Evolutionary conservation across 2,113 vertebrate species (phyloP).

Genomic region (Erythrocercus mccallii): DNA sequence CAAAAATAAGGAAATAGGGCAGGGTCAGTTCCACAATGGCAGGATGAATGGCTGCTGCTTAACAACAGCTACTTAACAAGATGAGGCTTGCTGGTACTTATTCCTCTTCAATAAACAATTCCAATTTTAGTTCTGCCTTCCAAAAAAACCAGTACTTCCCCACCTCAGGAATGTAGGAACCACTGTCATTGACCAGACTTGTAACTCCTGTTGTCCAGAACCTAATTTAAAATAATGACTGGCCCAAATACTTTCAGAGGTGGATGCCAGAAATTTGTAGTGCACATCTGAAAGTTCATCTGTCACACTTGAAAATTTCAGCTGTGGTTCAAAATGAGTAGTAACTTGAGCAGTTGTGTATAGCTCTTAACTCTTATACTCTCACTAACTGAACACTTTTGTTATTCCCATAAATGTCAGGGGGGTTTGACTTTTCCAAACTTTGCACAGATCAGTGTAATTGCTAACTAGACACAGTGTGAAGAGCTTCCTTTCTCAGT

Average conservation of each 20-base stretch:
- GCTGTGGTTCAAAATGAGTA: neutral
- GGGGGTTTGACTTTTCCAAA: neutral
- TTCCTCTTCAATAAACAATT: neutral
- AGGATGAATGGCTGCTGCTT: neutral
- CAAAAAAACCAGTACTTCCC: neutral
- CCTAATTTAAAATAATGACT: neutral
- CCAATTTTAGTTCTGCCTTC: neutral
- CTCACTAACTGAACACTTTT: neutral
- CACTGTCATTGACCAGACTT: neutral
- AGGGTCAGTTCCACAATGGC: conserved; percentile 51
- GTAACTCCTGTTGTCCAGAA: neutral
- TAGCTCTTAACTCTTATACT: neutral
- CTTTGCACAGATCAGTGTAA: neutral
- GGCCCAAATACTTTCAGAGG: neutral
- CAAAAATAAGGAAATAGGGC: conserved; percentile 47
- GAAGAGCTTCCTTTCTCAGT: neutral
- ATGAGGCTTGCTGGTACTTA: neutral
- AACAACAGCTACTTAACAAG: neutral
- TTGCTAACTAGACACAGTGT: neutral
- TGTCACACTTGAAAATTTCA: neutral
- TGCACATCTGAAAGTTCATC: neutral
- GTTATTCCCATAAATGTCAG: neutral
- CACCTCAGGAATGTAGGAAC: neutral
- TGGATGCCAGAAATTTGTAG: neutral
- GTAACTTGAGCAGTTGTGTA: neutral